A percentile compares a stretch with the other conserved stretches of the same genome.
These are phyloP conservation scores for Euura lappo DNA, from an alignment of 1,140 invertebrate genomes.

Conservation along the genomic window DNA sequence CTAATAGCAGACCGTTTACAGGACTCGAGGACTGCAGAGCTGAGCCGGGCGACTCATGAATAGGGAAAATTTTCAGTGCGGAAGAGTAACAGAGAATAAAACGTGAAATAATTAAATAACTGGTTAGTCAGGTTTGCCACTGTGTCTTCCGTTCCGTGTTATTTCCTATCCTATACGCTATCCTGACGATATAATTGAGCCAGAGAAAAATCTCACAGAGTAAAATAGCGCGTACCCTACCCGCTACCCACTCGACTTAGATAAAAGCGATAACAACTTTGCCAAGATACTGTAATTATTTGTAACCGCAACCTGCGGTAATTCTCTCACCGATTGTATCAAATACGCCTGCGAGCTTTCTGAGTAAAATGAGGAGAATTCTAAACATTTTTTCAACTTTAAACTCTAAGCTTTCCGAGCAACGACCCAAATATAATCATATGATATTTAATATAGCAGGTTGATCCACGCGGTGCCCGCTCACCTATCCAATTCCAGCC, in stretches of 20 bases:
- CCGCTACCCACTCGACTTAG: background rate
- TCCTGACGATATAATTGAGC: no score
- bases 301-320: background rate
- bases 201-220: background rate
- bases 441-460: conserved; percentile 7
- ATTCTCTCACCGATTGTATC: background rate
- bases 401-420: no score
- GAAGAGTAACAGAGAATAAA: background rate
- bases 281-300: background rate
- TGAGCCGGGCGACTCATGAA: conserved; percentile 46
- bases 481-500: conserved; percentile 27
- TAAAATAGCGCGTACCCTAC: background rate
- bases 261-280: background rate
- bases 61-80: conserved; percentile 30
- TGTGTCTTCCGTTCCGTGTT: background rate
- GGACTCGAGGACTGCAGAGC: conserved; percentile 28
- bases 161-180: no score
- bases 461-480: conserved; percentile 13
- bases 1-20: conserved; percentile 50
- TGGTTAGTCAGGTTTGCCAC: background rate
- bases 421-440: background rate
- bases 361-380: no score
- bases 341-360: no score
- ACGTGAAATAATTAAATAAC: background rate
- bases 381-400: no score